Base-by-base conservation (phyloP, 1,140 invertebrate species). In the Steinernema khuongi region DNA sequence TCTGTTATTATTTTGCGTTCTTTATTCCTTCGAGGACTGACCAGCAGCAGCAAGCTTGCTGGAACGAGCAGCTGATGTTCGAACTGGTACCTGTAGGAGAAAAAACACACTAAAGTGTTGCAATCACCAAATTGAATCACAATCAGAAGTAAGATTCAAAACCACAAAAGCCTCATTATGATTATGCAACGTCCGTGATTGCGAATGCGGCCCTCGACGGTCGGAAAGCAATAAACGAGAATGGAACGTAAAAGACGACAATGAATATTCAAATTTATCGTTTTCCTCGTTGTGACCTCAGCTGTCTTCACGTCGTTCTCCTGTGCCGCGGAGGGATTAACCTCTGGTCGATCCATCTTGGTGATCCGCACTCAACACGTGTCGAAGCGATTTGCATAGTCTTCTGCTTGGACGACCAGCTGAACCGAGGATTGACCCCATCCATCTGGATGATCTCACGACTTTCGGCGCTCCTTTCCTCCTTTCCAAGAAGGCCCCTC, bases 241-340 rank as follows among this genome's bases (percentile, higher is more conserved):
- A 60, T 60, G 22, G 50, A 60, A 60, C 14, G 26, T 60, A 22
- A 22, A 22, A 60, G 26, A 60, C n/a, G n/a, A 60, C 50, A 60
- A 60, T 60, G 50, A 60, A 60, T 60, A 60, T 60, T 60, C 50
- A 17, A 60, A 60, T 60, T 60, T 60, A 60, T 60, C 50, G 50
- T 11, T 60, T 22, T 22, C 7, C 36, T 7, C 36, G 36, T n/a
- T n/a, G 36, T n/a, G n/a, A 41, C n/a, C 36, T 26, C 50, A 60
- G 50, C 50, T 60, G 50, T 60, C 50, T 26, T 60, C 50, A 22
- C 36, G 50, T 60, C 50, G 50, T 4, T 4, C 26, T 22, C 26
- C 22, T 7, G 19, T 26, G 50, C 11, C 7, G 22, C 50, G 50
- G 50, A 60, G n/a, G n/a, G n/a, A n/a, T 60, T 22, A 22, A 60